phyloP scores from a whole-genome alignment of 2,113 vertebrate genomes.

The Piliocolobus tephrosceles region DNA sequence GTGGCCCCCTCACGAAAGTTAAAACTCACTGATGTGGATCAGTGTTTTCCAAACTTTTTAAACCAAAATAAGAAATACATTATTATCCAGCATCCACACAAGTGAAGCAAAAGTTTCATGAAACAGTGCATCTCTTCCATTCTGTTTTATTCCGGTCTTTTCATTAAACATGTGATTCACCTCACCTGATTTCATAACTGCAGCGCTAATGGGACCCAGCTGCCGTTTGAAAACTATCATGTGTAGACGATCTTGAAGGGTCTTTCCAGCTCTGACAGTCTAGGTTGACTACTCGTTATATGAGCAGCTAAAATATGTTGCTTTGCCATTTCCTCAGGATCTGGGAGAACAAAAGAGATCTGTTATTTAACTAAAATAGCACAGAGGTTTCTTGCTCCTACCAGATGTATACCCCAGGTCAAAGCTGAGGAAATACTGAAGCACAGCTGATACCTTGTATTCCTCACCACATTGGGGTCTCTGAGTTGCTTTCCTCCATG shows the following conservation, averaged over 20 bases:
- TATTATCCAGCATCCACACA: not conserved
- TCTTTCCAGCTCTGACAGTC: not conserved
- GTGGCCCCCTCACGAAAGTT: not conserved
- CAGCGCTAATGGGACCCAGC: too few relatives aligned
- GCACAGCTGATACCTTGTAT: not conserved
- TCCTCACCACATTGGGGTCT: not conserved
- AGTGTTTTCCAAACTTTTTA: not conserved
- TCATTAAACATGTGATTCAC: not conserved
- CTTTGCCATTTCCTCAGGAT: not conserved
- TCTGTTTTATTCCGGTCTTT: not conserved
- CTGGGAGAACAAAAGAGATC: not conserved
- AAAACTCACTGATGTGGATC: not conserved
- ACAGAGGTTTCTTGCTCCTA: not conserved
- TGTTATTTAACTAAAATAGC: slow-evolving; percentile 26
- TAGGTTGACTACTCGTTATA: not conserved
- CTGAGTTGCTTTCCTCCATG: not conserved
- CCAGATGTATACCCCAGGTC: rapidly evolving
- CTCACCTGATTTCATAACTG: not conserved
- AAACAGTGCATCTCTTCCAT: not conserved
- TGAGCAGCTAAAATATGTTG: not conserved
- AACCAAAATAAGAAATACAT: not conserved
- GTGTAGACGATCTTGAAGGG: not conserved
- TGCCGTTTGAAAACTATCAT: not conserved
- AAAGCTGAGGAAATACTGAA: not conserved
- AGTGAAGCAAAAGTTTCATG: not conserved